A percentile compares a stretch with the other conserved stretches of the same genome.
Evolutionary conservation across 2,113 vertebrate species (phyloP).

Genomic region (Mungos mungo): DNA sequence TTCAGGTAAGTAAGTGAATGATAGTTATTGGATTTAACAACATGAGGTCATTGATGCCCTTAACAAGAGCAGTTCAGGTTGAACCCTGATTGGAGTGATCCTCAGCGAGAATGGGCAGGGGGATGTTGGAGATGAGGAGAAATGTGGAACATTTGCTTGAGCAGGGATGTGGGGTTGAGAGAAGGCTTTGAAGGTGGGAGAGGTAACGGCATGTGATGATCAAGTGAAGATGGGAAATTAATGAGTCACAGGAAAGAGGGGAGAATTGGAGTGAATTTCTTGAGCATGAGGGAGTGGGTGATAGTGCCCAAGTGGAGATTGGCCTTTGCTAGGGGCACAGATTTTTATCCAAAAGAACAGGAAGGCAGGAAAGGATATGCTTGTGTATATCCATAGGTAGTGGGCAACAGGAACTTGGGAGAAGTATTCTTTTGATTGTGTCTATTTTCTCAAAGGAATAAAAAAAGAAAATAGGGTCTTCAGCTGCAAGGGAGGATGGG

Average conservation of each 20-base stretch:
- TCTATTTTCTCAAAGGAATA: background rate
- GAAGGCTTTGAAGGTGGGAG: background rate
- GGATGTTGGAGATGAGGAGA: background rate
- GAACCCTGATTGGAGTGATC: background rate
- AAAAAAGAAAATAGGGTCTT: background rate
- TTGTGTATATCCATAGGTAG: background rate
- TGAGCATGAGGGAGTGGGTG: background rate
- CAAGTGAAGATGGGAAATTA: background rate
- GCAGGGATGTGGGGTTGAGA: background rate
- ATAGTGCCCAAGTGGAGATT: accelerated
- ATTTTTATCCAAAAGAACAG: background rate
- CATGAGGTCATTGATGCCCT: background rate
- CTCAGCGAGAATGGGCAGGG: background rate
- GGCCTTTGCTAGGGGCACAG: background rate
- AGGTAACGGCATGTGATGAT: accelerated
- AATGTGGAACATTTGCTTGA: background rate
- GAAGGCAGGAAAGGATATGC: background rate
- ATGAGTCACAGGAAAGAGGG: background rate
- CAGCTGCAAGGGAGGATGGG: background rate
- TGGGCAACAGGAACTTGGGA: background rate
- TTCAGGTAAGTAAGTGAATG: background rate
- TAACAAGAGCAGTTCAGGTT: background rate
- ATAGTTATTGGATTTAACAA: background rate
- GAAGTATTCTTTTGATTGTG: background rate
- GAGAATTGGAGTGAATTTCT: background rate